Base-by-base conservation (phyloP, 2,113 vertebrate genomes). In the Melanocharis versteri region DNA sequence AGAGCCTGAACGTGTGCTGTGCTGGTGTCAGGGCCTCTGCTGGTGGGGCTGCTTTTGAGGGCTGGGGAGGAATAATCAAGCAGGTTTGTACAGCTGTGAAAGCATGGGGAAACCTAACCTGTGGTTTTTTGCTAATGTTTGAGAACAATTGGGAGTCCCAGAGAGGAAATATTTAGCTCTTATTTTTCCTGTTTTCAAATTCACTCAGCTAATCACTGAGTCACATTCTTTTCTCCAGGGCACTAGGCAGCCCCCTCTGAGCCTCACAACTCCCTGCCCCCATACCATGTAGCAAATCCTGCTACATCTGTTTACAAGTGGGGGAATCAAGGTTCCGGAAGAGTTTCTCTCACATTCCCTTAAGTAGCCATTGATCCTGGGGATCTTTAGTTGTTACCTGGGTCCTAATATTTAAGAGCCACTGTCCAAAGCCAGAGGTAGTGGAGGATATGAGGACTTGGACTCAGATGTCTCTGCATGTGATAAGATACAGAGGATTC, bases 101-200 rank as follows among this genome's bases (percentile, higher is more conserved):
- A 97, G 93, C 93, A 92, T 3, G 15, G 56, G 60, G 80, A 91
- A 91, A 77, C 39, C 58, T 66, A 77, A 62, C 76, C 79, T 76
- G n/a, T 93, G 71, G 3, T 15, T 31, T 90, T 93, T 88, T 90
- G 51, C 51, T 91, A 31, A 51, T 68, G 54, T 58, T 81, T 90
- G 76, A 64, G 83, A 76, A 92, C 86, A 90, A 66, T 40, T 92
- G 79, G 72, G 79, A 92, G 47, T 94, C 76, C 76, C 68, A 60
- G 84, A 87, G 83, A 89, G 93, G 93, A 95, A 96, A 78, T 42
- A 92, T 79, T 95, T 85, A 60, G 68, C 44, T 90, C 83, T 84
- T 83, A 89, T 93, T 97, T 97, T 97, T 95, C 83, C 93, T 96
- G 94, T 8, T 81, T 95, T 94, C 71, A 87, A 56, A 84, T 60